Percentiles rank a stretch among this genome's conserved stretches.
These are phyloP conservation scores for Arenaria interpres DNA, from an alignment of 2,113 vertebrate genomes.

Conservation along the genomic window DNA sequence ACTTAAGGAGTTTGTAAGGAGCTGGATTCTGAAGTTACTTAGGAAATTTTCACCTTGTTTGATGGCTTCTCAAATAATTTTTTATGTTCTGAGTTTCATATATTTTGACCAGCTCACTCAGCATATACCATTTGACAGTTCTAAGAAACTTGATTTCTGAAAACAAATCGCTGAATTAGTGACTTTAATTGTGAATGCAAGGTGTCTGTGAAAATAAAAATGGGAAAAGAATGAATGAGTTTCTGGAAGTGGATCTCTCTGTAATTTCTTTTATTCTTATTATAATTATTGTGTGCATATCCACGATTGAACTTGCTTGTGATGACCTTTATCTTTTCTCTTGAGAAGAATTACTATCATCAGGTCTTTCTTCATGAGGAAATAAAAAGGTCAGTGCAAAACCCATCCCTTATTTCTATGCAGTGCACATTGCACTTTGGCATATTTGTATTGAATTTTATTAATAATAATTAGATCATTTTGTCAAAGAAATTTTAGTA, in stretches of 20 bases:
- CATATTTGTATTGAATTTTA: constrained; percentile 25
- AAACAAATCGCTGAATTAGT: background rate
- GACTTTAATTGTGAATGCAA: background rate
- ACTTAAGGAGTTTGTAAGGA: background rate
- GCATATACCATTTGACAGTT: background rate
- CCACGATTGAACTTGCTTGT: constrained; percentile 4
- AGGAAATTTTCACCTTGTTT: background rate
- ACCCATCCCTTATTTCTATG: background rate
- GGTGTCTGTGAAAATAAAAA: background rate
- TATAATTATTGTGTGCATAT: constrained; percentile 15
- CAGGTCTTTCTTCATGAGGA: constrained; percentile 9
- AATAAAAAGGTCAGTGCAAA: constrained; percentile 56
- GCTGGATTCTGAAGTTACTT: background rate
- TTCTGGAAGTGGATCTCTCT: background rate
- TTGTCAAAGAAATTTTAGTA: background rate
- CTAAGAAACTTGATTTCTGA: background rate
- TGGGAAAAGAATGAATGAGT: background rate
- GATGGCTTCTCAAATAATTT: background rate
- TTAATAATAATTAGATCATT: constrained; percentile 11
- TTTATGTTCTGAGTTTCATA: background rate
- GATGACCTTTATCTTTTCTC: constrained; percentile 62
- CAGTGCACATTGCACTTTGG: background rate
- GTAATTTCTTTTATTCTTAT: constrained; percentile 11
- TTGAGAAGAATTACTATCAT: constrained; percentile 50
- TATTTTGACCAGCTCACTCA: background rate